These are phyloP conservation scores for Muraenolepis orangiensis DNA, from an alignment of 2,797 vertebrate genomes.

Conservation along the genomic window DNA sequence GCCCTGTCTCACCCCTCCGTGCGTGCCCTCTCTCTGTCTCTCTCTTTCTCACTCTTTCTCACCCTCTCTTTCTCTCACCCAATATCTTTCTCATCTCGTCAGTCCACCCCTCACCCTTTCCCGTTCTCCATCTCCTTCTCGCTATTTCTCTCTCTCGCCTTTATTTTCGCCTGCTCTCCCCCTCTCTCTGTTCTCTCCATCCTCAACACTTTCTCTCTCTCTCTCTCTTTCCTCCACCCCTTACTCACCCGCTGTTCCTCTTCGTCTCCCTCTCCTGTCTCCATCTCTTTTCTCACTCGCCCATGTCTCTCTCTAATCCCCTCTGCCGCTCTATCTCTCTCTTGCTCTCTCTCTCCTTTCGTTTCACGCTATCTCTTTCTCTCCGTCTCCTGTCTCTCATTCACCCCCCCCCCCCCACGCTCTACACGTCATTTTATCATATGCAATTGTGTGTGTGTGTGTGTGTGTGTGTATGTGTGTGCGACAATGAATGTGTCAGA, in stretches of 20 bases:
- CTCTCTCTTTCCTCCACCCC: slow-evolving; percentile 7
- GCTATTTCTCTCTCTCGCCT: slow-evolving; percentile 13
- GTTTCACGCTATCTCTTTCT: neutral
- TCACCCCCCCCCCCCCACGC: neutral
- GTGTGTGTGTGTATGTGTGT: neutral
- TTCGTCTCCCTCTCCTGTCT: slow-evolving; percentile 17
- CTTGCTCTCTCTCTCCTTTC: neutral
- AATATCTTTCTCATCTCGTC: neutral
- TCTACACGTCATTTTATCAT: neutral
- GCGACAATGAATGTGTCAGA: too few relatives aligned
- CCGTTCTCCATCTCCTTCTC: slow-evolving; percentile 6
- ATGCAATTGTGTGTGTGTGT: neutral
- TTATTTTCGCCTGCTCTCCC: slow-evolving; percentile 16
- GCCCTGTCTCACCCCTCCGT: slow-evolving; percentile 16
- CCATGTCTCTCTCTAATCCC: neutral
- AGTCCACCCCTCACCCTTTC: neutral
- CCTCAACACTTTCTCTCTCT: neutral
- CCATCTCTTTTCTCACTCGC: neutral
- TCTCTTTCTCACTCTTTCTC: neutral
- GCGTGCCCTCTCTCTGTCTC: neutral
- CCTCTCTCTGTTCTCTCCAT: slow-evolving; percentile 3
- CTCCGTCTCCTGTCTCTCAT: neutral
- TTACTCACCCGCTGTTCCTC: slow-evolving; percentile 10
- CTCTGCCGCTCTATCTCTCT: neutral
- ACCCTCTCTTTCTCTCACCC: neutral